Evolutionary conservation across 1,140 invertebrate genomes (phyloP), one percentile per base, ranked within the genome.

Genomic region (Zaprionus ornatus): DNA sequence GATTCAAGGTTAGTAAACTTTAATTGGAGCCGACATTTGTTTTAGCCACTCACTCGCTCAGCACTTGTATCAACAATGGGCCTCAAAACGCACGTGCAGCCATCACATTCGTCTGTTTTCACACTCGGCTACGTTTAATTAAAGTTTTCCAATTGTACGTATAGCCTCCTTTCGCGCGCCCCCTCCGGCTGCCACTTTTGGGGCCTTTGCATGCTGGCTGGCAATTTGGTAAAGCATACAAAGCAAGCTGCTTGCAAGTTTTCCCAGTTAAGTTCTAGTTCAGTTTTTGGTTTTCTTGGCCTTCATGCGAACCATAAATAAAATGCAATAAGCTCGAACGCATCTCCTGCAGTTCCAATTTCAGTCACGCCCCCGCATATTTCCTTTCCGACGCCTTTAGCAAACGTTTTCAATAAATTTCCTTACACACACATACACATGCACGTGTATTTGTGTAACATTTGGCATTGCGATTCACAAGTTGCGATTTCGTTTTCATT

Each of bases 271-370:
- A 29, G 29, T 50, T 50, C 10, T 19, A 13, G 19, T 23, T 48
- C 9, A 23, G 19, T 50, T 50, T 13, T 50, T 10, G 45, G 77
- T 77, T 80, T 77, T 80, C 74, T 77, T 77, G 69, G 69, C 74
- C 77, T 77, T 74, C 74, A 69, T 65, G 50, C 60, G 45, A 35
- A 64, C 64, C 61, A 80, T 80, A 80, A 80, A 80, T 80, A 80
- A 80, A 80, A 80, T 80, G 74, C 74, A 80, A 80, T 80, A 77
- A 80, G 74, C 62, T 68, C 59, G 27, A 9, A 66, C 54, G 40
- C 40, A 35, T 27, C 55, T 64, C 29, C 57, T 48, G 59, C 63
- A 55, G 62, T 71, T 56, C 35, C 29, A 52, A 29, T 42, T 61
- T 45, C 40, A 45, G 40, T n/a, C 40, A 45, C 19, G 35, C 37